Conservation (phyloP, 2,888 invertebrate genomes). For the Amphipyra berbera region DNA sequence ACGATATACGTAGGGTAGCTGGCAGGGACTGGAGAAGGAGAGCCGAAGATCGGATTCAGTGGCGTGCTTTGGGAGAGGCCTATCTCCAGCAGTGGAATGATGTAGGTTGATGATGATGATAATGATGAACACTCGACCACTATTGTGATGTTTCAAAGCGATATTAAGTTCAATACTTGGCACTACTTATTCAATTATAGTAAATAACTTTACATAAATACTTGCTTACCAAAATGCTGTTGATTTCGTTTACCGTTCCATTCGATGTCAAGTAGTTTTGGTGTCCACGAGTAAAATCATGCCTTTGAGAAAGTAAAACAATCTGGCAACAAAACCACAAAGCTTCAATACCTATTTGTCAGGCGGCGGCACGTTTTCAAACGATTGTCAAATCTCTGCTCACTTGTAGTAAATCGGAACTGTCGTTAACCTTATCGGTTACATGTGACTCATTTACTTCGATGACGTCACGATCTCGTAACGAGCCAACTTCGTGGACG, state of each 20-base stretch:
- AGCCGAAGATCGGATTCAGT: too few relatives aligned
- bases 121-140: too few relatives aligned
- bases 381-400: conserved; percentile 66
- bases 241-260: not conserved
- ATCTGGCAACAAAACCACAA: conserved; percentile 30
- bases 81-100: too few relatives aligned
- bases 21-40: too few relatives aligned
- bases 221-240: too few relatives aligned
- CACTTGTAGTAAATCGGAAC: conserved; percentile 70
- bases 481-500: conserved; percentile 67
- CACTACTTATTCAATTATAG: too few relatives aligned
- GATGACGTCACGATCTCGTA: conserved; percentile 66
- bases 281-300: conserved; percentile 6
- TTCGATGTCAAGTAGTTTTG: conserved; percentile 6
- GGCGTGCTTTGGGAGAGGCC: too few relatives aligned
- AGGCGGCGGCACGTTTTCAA: conserved; percentile 58
- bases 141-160: too few relatives aligned
- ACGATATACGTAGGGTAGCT: too few relatives aligned
- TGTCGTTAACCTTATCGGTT: conserved; percentile 76
- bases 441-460: conserved; percentile 66
- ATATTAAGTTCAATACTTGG: too few relatives aligned
- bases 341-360: conserved; percentile 37
- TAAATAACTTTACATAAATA: too few relatives aligned
- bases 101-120: too few relatives aligned
- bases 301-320: conserved; percentile 41